These are phyloP conservation scores for Nothoprocta perdicaria DNA, from an alignment of 2,113 vertebrate genomes.

Conservation along the genomic window DNA sequence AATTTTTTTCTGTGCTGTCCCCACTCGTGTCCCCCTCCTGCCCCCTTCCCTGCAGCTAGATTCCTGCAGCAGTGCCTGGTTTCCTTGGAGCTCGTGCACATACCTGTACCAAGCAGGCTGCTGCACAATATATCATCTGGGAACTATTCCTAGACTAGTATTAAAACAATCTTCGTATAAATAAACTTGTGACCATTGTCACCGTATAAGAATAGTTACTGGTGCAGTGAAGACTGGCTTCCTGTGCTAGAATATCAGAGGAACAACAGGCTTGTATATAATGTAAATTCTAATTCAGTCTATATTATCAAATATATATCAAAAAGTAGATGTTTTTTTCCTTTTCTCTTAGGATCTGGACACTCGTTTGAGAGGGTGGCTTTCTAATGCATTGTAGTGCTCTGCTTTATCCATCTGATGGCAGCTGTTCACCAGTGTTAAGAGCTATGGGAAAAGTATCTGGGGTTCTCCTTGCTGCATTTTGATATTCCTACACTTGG, in stretches of 20 bases:
- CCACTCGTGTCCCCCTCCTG: neutral
- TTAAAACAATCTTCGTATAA: neutral
- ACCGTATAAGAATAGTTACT: neutral
- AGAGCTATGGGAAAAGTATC: neutral
- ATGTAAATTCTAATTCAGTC: neutral
- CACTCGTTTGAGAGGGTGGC: neutral
- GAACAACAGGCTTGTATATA: neutral
- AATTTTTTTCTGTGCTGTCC: neutral
- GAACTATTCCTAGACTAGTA: neutral
- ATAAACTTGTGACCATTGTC: neutral
- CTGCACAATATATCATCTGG: neutral
- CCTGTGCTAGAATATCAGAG: neutral
- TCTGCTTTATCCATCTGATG: slow-evolving; percentile 71
- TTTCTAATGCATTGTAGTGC: slow-evolving; percentile 57
- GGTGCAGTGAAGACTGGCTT: neutral
- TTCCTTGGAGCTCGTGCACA: neutral
- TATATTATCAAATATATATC: neutral
- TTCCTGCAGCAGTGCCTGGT: neutral
- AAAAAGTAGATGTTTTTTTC: neutral
- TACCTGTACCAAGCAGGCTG: neutral
- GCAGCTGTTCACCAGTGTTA: slow-evolving; percentile 63
- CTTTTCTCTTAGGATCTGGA: neutral
- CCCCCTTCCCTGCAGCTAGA: neutral
- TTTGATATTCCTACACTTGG: neutral
- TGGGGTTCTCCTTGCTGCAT: neutral